Percentiles rank a stretch among this genome's conserved stretches.
phyloP scores from a whole-genome alignment of 2,888 invertebrate species.

The Macrosiphum euphorbiae region DNA sequence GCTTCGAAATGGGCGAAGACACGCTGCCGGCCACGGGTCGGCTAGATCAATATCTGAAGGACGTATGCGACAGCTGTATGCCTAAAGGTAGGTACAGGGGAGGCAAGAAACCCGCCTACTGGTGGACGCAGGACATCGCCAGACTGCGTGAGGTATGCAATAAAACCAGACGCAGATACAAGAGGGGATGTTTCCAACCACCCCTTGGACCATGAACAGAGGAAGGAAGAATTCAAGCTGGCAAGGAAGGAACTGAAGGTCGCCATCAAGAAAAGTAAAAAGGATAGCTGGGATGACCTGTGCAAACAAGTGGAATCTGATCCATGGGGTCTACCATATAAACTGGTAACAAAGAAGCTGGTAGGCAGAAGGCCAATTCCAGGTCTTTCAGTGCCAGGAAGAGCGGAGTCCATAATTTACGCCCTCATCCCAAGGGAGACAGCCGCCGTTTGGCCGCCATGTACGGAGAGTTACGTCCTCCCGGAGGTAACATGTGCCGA shows the following conservation, averaged over 20 bases:
- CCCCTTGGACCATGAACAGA: neutral
- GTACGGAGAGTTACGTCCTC: neutral
- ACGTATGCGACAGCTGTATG: too few relatives aligned
- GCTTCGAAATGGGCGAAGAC: too few relatives aligned
- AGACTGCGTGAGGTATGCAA: neutral
- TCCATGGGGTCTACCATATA: neutral
- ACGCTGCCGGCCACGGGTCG: too few relatives aligned
- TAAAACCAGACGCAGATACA: neutral
- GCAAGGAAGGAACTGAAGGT: neutral
- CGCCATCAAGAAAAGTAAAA: neutral
- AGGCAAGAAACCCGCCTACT: neutral
- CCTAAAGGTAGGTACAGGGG: too few relatives aligned
- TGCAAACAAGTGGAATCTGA: neutral
- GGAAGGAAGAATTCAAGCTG: neutral
- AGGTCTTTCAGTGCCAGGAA: neutral
- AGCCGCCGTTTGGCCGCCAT: neutral
- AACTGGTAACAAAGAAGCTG: neutral
- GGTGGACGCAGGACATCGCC: neutral
- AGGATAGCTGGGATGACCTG: neutral
- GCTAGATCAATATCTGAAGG: too few relatives aligned
- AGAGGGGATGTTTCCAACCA: neutral
- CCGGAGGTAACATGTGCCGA: neutral
- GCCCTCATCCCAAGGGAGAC: neutral
- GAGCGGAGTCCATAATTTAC: neutral
- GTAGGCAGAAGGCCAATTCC: neutral